Conservation (phyloP, 2,113 vertebrate species). For the Saguinus midas region DNA sequence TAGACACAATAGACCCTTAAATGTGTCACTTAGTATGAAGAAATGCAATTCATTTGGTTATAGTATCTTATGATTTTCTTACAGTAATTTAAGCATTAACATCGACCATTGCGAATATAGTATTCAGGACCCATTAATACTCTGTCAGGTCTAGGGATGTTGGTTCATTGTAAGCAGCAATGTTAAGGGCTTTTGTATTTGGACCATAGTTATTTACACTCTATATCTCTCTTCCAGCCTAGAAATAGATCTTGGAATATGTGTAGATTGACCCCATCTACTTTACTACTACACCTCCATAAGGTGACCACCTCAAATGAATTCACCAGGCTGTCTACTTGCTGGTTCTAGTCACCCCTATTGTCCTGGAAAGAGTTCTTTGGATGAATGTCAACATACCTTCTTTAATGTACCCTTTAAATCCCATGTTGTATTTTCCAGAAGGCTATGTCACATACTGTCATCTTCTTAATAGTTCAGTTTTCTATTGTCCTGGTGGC, state of each 20-base stretch:
- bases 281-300: rapidly evolving
- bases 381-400: not conserved
- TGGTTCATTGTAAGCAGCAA: not conserved
- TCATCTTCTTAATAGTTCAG: not conserved
- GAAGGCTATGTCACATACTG: not conserved
- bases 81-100: not conserved
- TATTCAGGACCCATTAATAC: not conserved
- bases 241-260: not conserved
- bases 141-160: rapidly evolving
- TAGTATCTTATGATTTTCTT: not conserved
- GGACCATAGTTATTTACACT: not conserved
- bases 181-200: rapidly evolving
- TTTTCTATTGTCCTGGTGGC: not conserved
- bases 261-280: not conserved
- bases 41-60: not conserved
- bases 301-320: not conserved
- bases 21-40: not conserved
- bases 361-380: not conserved
- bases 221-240: not conserved
- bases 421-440: not conserved
- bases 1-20: not conserved
- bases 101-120: not conserved
- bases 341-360: not conserved
- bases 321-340: not conserved
- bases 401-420: not conserved